These are phyloP conservation scores for Percina caprodes DNA, from an alignment of 2,113 vertebrate species.

Conservation along the genomic window DNA sequence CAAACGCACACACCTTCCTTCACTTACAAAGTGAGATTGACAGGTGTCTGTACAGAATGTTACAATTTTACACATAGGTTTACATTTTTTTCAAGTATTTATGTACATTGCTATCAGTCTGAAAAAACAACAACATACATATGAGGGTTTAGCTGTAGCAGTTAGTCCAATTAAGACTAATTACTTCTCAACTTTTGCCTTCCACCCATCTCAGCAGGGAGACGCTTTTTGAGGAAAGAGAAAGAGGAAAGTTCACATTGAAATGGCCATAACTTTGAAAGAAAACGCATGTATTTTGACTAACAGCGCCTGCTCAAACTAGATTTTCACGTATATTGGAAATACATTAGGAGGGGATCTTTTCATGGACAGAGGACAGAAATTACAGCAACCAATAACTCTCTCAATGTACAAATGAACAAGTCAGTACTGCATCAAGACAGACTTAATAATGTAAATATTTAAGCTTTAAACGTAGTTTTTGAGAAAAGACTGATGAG, in stretches of 20 bases:
- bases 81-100: background rate
- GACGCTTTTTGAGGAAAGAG: background rate
- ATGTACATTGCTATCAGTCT: background rate
- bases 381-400: background rate
- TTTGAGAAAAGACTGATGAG: background rate
- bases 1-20: slow-evolving; percentile 17
- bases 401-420: background rate
- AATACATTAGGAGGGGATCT: background rate
- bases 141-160: background rate
- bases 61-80: background rate
- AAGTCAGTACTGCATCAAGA: background rate
- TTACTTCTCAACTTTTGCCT: background rate
- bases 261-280: background rate
- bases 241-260: background rate
- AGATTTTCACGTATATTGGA: background rate
- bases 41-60: slow-evolving; percentile 35
- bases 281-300: background rate
- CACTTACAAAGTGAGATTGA: slow-evolving; percentile 75
- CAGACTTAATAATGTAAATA: too few species aligned
- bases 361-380: background rate
- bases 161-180: background rate
- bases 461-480: background rate
- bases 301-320: background rate
- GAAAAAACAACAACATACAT: background rate
- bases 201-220: background rate